Evolutionary conservation across 2,113 vertebrate species (phyloP), one percentile per base, ranked within the genome.

Genomic region (Macheiramphus alcinus): DNA sequence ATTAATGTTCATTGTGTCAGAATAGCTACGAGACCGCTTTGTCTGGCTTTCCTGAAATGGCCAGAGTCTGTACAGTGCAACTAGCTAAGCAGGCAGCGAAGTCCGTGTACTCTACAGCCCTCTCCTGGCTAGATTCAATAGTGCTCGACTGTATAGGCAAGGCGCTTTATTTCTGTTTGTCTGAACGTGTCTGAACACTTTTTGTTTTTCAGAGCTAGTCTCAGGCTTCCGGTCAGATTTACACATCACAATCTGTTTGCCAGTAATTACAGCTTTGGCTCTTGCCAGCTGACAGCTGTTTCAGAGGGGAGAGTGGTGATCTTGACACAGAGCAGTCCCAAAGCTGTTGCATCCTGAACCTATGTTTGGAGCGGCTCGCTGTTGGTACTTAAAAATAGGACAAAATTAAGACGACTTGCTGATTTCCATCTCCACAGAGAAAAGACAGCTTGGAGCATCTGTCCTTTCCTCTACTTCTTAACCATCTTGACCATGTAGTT

Each of bases 71-170:
- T 26, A 0, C 29, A 5, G 78, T 4, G 16, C 2, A 26, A 9
- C 29, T 6, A 8, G 48, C 2, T 15, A 6, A 7, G 45, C 59
- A 3, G 32, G 29, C 32, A 17, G 9, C 7, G 0, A 10, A 59
- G 93, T 2, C 32, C 71, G 0, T 8, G 84, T 29, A 32, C 94
- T 96, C 82, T 47, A 7, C 92, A 94, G 93, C 95, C 94, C 95
- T 88, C 96, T 97, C 86, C 96, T 92, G 95, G 96, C 76, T 56
- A 4, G 8, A 36, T 10, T 14, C 73, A 34, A 1, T 10, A 95
- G 65, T 9, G 88, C 88, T 87, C 27, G 0, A 8, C 80, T 5
- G 3, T 0, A 0, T 1, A 1, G 26, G 9, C 18, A 8, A 7
- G 32, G 42, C 26, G 4, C 78, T 40, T 1, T 2, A 0, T 1